Evolutionary conservation across 2,888 invertebrate species (phyloP), one percentile per base, ranked within the genome.

Genomic region (Melinopterus prodromus): DNA sequence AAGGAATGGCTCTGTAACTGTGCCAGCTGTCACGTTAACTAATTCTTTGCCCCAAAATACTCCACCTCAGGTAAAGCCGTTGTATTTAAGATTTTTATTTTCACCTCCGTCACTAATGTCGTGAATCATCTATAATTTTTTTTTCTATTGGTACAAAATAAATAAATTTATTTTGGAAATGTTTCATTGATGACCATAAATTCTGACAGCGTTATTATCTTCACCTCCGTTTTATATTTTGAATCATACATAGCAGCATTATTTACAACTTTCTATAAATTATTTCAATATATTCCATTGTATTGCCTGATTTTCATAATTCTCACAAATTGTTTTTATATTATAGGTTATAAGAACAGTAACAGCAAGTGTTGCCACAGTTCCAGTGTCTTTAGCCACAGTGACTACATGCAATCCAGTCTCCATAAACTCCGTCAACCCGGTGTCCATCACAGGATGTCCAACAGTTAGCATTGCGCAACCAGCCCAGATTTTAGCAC

Each of bases 401-500:
- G 92, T 92, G 9, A 90, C 92, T n/a, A 90, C 90, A 14, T 88
- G 89, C 69, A 89, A 88, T 83, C 88, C 88, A 6, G 89, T 89
- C 1, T 87, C 89, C 38, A 89, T 90, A 69, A 90, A 89, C 81
- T 74, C 74, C 12, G 92, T 92, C 5, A 53, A 53, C 53, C 91
- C 92, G 6, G 92, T 92, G 6, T 92, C 92, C 6, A 91, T 92
- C 81, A 91, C 92, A 6, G 89, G 89, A 15, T 88, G 89, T 83
- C 92, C 93, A 0, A 91, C 92, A 78, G 92, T 93, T 5, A 92
- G 92, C 70, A 92, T 93, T 87, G 92, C 92, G 0, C 89, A 90
- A 38, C 91, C 90, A 5, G 90, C 91, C 71, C 91, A 91, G 84
- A 88, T 90, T 38, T 82, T 90, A 80, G 90, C 90, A 6, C 89